Evolutionary conservation across 2,113 vertebrate species (phyloP).

Genomic region (Micronisus gabar): DNA sequence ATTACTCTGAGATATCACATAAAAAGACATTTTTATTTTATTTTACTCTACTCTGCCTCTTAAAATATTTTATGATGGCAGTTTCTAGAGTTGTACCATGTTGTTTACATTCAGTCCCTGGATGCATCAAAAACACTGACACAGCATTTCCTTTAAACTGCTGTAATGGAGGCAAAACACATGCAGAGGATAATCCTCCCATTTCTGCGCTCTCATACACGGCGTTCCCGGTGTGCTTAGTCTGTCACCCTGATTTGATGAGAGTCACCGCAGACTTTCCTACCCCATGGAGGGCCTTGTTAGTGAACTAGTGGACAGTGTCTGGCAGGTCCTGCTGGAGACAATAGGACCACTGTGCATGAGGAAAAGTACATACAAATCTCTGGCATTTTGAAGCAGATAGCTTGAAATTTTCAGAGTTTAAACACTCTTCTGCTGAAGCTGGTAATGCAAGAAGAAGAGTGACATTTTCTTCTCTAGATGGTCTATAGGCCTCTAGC

Average conservation of each 20-base stretch:
- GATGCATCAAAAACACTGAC: constrained; percentile 80
- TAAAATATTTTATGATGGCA: constrained; percentile 86
- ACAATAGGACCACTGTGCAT: neutral
- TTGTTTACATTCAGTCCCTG: constrained; percentile 82
- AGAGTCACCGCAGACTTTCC: neutral
- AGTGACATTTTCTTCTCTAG: neutral
- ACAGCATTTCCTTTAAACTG: constrained; percentile 71
- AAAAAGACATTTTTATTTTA: constrained; percentile 89
- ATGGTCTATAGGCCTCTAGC: neutral
- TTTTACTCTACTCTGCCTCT: constrained; percentile 84
- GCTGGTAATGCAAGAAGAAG: neutral
- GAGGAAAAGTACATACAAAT: neutral
- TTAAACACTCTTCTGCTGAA: neutral
- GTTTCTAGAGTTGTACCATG: constrained; percentile 79
- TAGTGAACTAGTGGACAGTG: neutral
- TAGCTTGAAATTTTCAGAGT: neutral
- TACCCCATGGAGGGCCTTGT: neutral
- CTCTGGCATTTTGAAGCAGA: neutral
- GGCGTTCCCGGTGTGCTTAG: neutral
- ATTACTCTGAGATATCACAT: constrained; percentile 87
- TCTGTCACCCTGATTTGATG: constrained; percentile 36
- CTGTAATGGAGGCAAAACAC: constrained; percentile 51
- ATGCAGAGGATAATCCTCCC: neutral
- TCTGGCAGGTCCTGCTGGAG: neutral
- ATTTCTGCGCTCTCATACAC: neutral